Evolutionary conservation across 2,113 vertebrate genomes (phyloP).

Genomic region (Pterocles orientalis): DNA sequence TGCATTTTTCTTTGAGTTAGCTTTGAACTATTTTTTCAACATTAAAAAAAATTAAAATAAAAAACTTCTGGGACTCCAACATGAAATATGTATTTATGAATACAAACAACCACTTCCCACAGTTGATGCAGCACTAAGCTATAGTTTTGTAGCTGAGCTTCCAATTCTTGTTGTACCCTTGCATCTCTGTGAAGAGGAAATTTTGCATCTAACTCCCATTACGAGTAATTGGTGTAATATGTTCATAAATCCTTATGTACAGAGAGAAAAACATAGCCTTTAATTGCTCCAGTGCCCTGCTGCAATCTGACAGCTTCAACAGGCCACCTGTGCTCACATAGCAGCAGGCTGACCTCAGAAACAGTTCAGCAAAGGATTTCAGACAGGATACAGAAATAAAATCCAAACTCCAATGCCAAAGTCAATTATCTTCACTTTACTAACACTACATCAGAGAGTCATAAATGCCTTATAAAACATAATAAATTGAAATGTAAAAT

Average conservation of each 20-base stretch:
- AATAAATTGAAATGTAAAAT: slow-evolving; percentile 22
- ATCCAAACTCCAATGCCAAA: neutral
- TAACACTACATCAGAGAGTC: neutral
- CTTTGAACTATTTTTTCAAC: neutral
- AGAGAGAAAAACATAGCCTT: neutral
- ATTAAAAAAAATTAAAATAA: neutral
- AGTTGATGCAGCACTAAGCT: neutral
- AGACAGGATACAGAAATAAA: slow-evolving; percentile 17
- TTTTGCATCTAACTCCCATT: slow-evolving; percentile 18
- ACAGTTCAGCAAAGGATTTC: neutral
- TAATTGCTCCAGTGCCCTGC: slow-evolving; percentile 2
- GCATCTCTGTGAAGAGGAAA: neutral
- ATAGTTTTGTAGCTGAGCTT: neutral
- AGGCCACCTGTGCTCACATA: neutral
- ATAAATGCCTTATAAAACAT: neutral
- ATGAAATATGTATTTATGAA: neutral
- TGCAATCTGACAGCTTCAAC: neutral
- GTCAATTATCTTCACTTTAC: slow-evolving; percentile 2
- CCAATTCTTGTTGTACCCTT: neutral
- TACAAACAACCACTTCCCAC: neutral
- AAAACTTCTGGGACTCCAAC: neutral
- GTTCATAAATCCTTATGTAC: neutral
- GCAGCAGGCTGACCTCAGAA: neutral
- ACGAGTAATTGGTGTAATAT: neutral
- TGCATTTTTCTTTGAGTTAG: neutral